These are phyloP conservation scores for Troides helena DNA, from an alignment of 2,888 invertebrate species.

Conservation along the genomic window DNA sequence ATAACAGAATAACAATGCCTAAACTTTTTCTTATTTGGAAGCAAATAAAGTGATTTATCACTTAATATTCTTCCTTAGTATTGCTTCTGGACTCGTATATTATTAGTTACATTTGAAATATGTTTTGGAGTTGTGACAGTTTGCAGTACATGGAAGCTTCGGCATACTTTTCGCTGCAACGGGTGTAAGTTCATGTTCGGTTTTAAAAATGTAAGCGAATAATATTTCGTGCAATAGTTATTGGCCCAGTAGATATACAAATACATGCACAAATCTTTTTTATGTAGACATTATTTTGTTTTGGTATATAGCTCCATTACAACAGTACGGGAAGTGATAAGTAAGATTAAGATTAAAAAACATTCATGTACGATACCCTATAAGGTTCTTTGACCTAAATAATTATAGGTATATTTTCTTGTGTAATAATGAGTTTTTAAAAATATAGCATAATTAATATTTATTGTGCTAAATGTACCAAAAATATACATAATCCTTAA, in stretches of 20 bases:
- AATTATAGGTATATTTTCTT: background rate
- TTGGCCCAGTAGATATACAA: background rate
- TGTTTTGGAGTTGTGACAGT: slow-evolving; percentile 1
- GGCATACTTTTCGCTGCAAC: background rate
- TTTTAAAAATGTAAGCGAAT: background rate
- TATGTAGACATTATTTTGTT: too few relatives aligned
- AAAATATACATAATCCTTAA: slow-evolving; percentile 33
- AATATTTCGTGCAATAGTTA: background rate
- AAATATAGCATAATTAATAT: background rate
- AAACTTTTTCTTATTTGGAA: background rate
- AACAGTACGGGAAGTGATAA: background rate
- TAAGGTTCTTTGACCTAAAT: background rate
- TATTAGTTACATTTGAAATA: background rate
- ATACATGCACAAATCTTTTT: too few relatives aligned
- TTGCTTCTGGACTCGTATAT: slow-evolving; percentile 2
- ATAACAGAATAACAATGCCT: background rate
- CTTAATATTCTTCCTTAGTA: slow-evolving; percentile 3
- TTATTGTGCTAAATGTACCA: background rate
- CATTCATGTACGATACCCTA: too few relatives aligned
- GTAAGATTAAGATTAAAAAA: background rate
- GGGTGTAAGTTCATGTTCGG: background rate
- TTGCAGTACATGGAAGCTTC: slow-evolving; percentile 1
- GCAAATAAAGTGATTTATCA: slow-evolving; percentile 1
- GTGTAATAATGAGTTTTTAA: background rate
- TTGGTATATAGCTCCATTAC: too few relatives aligned